A percentile compares a stretch with the other conserved stretches of the same genome.
Evolutionary conservation across 2,797 vertebrate species (phyloP).

Genomic region (Coracias cyanogaster): DNA sequence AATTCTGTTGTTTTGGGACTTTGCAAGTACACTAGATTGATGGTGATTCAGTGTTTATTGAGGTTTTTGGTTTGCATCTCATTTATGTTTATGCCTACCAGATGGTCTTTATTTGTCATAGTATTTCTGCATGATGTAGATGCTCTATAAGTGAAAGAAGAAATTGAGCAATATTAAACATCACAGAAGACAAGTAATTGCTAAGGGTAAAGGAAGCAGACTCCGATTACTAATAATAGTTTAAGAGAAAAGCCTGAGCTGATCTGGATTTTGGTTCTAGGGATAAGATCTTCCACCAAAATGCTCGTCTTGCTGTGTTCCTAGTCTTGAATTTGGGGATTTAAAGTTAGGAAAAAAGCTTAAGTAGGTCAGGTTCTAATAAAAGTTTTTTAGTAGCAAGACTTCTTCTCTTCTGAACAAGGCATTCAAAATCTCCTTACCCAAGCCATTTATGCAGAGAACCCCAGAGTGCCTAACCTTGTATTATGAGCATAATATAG

Average conservation of each 20-base stretch:
- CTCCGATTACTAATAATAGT: not conserved
- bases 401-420: not conserved
- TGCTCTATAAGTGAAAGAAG: not conserved
- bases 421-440: not conserved
- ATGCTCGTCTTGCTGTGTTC: not conserved
- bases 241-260: not conserved
- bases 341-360: not conserved
- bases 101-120: conserved; percentile 55
- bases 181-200: conserved; percentile 1
- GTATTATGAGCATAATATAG: not conserved
- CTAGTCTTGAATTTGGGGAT: not conserved
- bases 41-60: conserved; percentile 65
- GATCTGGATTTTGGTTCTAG: not conserved
- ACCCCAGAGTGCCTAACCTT: not conserved
- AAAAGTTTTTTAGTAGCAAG: not conserved
- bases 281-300: not conserved
- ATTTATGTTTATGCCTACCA: conserved; percentile 55
- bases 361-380: not conserved
- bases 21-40: conserved; percentile 38
- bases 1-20: conserved; percentile 46
- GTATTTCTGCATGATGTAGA: conserved; percentile 38
- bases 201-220: not conserved
- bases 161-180: conserved; percentile 34
- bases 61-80: conserved; percentile 62
- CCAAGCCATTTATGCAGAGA: not conserved